Evolutionary conservation across 1,140 invertebrate genomes (phyloP).

Genomic region (Diachasmimorpha longicaudata): DNA sequence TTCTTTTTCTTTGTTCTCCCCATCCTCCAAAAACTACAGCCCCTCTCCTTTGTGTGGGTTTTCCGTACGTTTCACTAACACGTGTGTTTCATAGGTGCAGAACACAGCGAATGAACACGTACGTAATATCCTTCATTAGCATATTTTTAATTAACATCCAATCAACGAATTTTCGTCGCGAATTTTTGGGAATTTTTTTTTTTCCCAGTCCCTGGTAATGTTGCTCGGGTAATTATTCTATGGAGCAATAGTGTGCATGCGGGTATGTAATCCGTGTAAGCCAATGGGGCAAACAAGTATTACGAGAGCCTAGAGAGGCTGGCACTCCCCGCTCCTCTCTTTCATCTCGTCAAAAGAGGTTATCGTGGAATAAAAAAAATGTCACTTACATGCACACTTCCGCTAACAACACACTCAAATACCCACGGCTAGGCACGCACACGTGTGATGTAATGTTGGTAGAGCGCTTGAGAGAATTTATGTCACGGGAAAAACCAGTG

Average conservation of each 20-base stretch:
- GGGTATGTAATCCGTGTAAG: not conserved
- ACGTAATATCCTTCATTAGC: too few relatives aligned
- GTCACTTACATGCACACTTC: not conserved
- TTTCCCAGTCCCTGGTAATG: not conserved
- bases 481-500: not conserved
- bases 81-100: not conserved
- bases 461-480: not conserved
- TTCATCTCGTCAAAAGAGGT: conserved; percentile 3
- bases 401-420: not conserved
- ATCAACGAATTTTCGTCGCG: not conserved
- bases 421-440: not conserved
- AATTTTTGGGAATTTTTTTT: not conserved
- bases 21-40: not conserved
- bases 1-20: conserved; percentile 21
- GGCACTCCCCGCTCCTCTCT: not conserved
- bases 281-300: not conserved
- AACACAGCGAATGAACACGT: not conserved
- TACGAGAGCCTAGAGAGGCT: not conserved
- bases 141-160: not conserved
- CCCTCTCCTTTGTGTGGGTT: not conserved
- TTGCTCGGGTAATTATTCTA: not conserved
- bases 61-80: not conserved
- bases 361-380: conserved; percentile 6
- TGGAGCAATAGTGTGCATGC: not conserved
- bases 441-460: conserved; percentile 14